Base-by-base conservation (phyloP, 2,113 vertebrate species). In the Pterocles burchelli region DNA sequence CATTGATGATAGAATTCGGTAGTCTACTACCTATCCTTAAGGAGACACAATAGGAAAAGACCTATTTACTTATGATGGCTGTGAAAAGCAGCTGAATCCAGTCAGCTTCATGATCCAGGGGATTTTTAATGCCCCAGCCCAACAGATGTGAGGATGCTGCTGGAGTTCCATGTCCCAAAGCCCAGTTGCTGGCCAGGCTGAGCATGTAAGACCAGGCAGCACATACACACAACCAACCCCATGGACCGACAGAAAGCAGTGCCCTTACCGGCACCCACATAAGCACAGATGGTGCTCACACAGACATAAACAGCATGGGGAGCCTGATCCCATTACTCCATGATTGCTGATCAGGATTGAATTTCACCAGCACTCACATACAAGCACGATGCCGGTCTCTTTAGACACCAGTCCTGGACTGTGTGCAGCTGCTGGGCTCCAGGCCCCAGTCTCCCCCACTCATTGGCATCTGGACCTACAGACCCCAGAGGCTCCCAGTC, bases 401-500 rank as follows among this genome's bases (percentile, higher is more conserved):
- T 59, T 41, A 29, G 51, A 25, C 36, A 63, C 21, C 36, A 54
- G 46, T 45, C 26, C 51, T 24, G 29, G 65, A 46, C 38, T 19
- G 55, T 48, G 8, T n/a, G 22, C 48, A 75, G 48, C 34, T 38
- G 34, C 36, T 82, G 77, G 43, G n/a, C 19, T 41, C 57, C 63
- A 29, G 49, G n/a, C 14, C 31, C 22, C 38, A 45, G 49, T 20
- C 31, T 43, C 5, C 21, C 20, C 4, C 10, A 49, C 49, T 1
- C 25, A 21, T 21, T 77, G 71, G 45, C 54, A 61, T 68, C 46
- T 54, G 29, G 61, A 80, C 18, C 31, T 36, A 38, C 24, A 28
- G 38, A 34, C 9, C 5, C 19, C 2, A 0, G 16, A 70, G 70
- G 24, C 8, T 77, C 20, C 26, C 0, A 1, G 43, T 28, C 25